phyloP scores from a whole-genome alignment of 2,797 vertebrate genomes.

The Ptychadena robeensis region DNA sequence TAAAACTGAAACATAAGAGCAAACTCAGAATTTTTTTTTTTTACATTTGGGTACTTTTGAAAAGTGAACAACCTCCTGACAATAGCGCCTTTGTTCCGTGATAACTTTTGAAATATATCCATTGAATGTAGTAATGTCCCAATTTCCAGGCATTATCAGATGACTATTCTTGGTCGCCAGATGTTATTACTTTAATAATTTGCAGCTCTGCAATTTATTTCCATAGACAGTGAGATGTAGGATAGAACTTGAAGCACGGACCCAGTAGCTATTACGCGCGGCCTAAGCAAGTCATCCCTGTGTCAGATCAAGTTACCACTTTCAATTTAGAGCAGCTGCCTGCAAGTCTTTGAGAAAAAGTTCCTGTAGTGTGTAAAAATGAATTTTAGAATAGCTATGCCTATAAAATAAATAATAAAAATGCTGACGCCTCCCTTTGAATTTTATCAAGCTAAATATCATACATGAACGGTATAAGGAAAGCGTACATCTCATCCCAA shows the following conservation, averaged over 20 bases:
- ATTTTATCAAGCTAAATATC: too few relatives aligned
- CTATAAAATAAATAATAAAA: too few relatives aligned
- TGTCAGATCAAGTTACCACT: slow-evolving; percentile 47
- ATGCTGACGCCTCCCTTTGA: too few relatives aligned
- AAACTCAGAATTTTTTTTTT: background rate
- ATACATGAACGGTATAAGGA: too few relatives aligned
- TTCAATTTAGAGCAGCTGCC: slow-evolving; percentile 55
- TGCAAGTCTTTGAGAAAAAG: slow-evolving; percentile 48
- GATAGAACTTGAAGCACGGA: slow-evolving; percentile 52
- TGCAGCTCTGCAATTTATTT: slow-evolving; percentile 47
- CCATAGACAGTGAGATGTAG: slow-evolving; percentile 52
- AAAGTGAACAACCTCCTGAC: slow-evolving; percentile 19
- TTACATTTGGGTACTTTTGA: slow-evolving; percentile 25
- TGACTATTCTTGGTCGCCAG: slow-evolving; percentile 46
- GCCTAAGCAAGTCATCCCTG: slow-evolving; percentile 26
- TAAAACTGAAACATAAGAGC: background rate
- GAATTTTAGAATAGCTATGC: slow-evolving; percentile 31
- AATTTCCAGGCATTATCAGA: slow-evolving; percentile 55
- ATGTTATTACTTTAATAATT: slow-evolving; percentile 62
- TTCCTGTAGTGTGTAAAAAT: slow-evolving; percentile 38
- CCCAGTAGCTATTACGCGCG: slow-evolving; percentile 57
- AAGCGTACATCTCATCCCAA: too few relatives aligned
- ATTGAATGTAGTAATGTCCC: slow-evolving; percentile 44
- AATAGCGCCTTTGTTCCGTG: slow-evolving; percentile 56
- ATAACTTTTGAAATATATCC: slow-evolving; percentile 42